phyloP scores from a whole-genome alignment of 2,888 invertebrate species.

The Ormyrus rosae region DNA sequence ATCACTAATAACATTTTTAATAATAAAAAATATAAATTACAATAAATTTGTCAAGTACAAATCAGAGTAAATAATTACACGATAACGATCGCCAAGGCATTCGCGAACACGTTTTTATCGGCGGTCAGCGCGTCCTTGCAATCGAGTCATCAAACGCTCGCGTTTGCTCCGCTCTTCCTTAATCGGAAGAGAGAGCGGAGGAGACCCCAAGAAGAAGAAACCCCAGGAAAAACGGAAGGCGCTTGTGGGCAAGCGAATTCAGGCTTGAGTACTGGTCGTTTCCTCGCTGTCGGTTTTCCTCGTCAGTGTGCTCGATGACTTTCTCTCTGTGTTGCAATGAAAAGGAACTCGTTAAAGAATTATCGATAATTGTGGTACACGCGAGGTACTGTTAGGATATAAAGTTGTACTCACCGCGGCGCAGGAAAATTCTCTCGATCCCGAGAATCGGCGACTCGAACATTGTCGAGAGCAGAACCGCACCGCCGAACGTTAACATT shows the following conservation, averaged over 20 bases:
- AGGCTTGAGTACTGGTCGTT: slow-evolving; percentile 58
- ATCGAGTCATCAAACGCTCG: background rate
- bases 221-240: background rate
- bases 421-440: slow-evolving; percentile 82
- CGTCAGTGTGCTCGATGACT: slow-evolving; percentile 55
- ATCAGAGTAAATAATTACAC: slow-evolving; percentile 23
- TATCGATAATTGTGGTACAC: background rate
- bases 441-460: slow-evolving; percentile 86
- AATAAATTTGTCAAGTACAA: slow-evolving; percentile 19
- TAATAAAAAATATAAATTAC: slow-evolving; percentile 44
- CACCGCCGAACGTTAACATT: slow-evolving; percentile 80
- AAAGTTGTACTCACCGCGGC: slow-evolving; percentile 73
- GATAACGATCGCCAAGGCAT: slow-evolving; percentile 4
- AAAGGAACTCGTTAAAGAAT: slow-evolving; percentile 1
- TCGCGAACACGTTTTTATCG: background rate
- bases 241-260: slow-evolving; percentile 36
- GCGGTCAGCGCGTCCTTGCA: slow-evolving; percentile 1
- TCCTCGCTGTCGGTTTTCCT: slow-evolving; percentile 63
- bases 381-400: background rate
- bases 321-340: slow-evolving; percentile 55
- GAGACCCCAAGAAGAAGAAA: background rate
- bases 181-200: background rate
- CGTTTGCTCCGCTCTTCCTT: background rate
- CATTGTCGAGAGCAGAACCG: slow-evolving; percentile 80
- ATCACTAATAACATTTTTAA: slow-evolving; percentile 44